Conservation (phyloP, 2,797 vertebrate genomes). For the Pantherophis alleghaniensis region DNA sequence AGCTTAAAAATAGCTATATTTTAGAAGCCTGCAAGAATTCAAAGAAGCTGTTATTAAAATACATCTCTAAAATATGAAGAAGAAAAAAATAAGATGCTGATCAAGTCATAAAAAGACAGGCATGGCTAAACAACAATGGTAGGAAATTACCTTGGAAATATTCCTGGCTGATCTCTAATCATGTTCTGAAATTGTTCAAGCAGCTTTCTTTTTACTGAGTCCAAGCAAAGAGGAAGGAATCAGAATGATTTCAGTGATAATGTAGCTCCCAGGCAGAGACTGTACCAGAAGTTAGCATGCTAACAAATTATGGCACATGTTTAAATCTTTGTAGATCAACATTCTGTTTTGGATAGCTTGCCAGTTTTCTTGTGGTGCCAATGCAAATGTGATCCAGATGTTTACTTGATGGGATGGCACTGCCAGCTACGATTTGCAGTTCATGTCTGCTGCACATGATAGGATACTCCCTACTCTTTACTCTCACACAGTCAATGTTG, state of each 20-base stretch:
- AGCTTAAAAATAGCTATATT: too few species aligned
- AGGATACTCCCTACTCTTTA: neutral
- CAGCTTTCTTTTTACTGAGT: conserved; percentile 47
- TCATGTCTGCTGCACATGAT: conserved; percentile 60
- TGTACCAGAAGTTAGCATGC: conserved; percentile 60
- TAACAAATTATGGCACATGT: conserved; percentile 63
- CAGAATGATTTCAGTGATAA: conserved; percentile 54
- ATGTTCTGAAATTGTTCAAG: conserved; percentile 46
- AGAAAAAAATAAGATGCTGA: neutral
- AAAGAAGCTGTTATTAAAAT: neutral
- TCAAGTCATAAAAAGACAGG: neutral
- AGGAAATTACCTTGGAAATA: neutral
- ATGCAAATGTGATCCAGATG: conserved; percentile 71
- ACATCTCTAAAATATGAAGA: neutral
- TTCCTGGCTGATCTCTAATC: conserved; percentile 25
- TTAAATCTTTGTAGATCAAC: conserved; percentile 66
- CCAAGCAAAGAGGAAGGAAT: conserved; percentile 48
- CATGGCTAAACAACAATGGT: neutral
- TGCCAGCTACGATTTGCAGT: conserved; percentile 48
- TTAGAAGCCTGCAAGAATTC: neutral
- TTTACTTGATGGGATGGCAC: conserved; percentile 67
- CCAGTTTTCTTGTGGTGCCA: conserved; percentile 65
- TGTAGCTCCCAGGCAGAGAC: conserved; percentile 17
- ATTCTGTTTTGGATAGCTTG: conserved; percentile 55
- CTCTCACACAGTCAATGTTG: conserved; percentile 11